A percentile compares a stretch with the other conserved stretches of the same genome.
Evolutionary conservation across 1,140 invertebrate species (phyloP).

Genomic region (Cydia strobilella): DNA sequence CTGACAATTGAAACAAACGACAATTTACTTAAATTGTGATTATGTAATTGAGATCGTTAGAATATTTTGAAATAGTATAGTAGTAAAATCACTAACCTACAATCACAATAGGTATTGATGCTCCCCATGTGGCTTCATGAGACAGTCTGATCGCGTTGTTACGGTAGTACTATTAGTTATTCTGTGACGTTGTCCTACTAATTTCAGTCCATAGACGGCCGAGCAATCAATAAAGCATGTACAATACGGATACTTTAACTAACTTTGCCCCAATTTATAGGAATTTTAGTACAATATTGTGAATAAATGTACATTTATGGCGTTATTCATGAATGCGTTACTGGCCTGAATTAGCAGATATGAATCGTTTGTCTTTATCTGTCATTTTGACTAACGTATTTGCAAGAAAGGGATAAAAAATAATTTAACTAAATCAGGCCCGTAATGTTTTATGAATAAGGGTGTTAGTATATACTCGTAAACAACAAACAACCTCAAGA

Average conservation of each 20-base stretch:
- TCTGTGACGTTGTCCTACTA: slow-evolving; percentile 14
- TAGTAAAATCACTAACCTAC: not conserved
- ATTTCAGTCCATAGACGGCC: not conserved
- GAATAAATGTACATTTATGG: not conserved
- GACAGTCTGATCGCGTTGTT: slow-evolving; percentile 3
- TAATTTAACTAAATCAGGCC: too few species aligned
- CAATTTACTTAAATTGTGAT: too few species aligned
- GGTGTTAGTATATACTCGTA: not conserved
- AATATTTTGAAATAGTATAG: too few species aligned
- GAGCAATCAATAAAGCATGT: not conserved
- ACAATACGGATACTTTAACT: not conserved
- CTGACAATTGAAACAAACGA: too few species aligned
- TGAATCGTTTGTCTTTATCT: too few species aligned
- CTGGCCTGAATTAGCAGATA: too few species aligned
- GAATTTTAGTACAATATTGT: not conserved
- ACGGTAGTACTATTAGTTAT: too few species aligned
- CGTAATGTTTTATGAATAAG: too few species aligned
- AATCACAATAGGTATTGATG: not conserved
- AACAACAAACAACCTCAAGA: not conserved
- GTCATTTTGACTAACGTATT: too few species aligned
- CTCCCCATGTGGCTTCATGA: not conserved
- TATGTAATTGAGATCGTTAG: too few species aligned
- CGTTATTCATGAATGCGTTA: too few species aligned
- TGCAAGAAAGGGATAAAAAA: too few species aligned
- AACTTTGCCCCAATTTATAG: not conserved